These are phyloP conservation scores for Sarcophaga rosellei DNA, from an alignment of 2,888 invertebrate species.

Conservation along the genomic window DNA sequence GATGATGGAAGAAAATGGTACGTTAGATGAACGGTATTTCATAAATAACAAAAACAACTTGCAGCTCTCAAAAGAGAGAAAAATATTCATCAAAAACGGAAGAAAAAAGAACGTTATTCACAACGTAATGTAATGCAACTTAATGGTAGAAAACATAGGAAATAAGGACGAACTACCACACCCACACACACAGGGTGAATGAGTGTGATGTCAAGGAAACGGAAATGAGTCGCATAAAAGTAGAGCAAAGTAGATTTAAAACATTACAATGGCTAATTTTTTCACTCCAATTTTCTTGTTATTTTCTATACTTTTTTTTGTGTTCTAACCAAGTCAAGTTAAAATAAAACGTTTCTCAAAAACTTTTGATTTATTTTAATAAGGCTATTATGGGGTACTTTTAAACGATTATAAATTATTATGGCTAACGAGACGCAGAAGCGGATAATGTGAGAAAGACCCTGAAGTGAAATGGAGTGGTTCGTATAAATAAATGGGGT, in stretches of 20 bases:
- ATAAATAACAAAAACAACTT: constrained; percentile 9
- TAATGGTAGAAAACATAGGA: background rate
- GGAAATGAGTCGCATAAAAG: constrained; percentile 24
- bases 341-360: no score
- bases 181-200: background rate
- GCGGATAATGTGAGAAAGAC: rapidly evolving
- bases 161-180: background rate
- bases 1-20: constrained; percentile 19
- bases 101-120: constrained; percentile 2
- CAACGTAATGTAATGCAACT: constrained; percentile 1
- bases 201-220: constrained; percentile 2
- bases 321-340: no score
- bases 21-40: constrained; percentile 13
- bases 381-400: background rate
- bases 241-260: constrained; percentile 31
- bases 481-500: no score
- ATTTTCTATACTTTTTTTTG: background rate
- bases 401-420: background rate
- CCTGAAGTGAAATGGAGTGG: no score
- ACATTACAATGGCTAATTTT: constrained; percentile 26
- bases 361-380: background rate
- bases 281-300: background rate
- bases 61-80: background rate
- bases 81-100: background rate
- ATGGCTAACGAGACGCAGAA: no score